Percentiles rank a stretch among this genome's conserved stretches.
These are phyloP conservation scores for Drosophila littoralis DNA, from an alignment of 1,140 invertebrate genomes.

Conservation along the genomic window DNA sequence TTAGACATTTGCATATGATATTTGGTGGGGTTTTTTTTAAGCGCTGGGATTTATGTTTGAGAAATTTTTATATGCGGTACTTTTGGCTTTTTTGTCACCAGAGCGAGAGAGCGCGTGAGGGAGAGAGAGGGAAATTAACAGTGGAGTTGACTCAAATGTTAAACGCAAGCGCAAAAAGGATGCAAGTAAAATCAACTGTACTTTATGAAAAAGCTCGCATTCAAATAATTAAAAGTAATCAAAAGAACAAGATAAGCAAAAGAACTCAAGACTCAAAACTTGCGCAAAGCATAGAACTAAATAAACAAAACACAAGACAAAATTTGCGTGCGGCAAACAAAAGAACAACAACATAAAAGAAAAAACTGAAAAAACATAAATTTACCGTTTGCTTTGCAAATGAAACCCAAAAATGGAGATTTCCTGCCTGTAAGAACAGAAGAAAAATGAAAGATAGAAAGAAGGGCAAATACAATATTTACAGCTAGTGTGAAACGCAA, in stretches of 20 bases:
- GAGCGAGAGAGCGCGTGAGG: neutral
- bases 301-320: constrained; percentile 21
- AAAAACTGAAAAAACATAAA: constrained; percentile 50
- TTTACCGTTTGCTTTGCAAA: constrained; percentile 84
- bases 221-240: constrained; percentile 6
- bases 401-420: constrained; percentile 84
- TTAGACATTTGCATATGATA: constrained; percentile 41
- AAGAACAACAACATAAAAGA: constrained; percentile 35
- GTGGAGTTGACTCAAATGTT: constrained; percentile 17
- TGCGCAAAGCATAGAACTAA: too few species aligned
- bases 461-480: constrained; percentile 50
- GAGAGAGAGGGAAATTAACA: constrained; percentile 2
- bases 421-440: constrained; percentile 83
- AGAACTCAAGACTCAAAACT: constrained; percentile 36
- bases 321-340: constrained; percentile 17
- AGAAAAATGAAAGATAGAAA: constrained; percentile 71
- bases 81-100: constrained; percentile 11
- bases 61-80: constrained; percentile 23
- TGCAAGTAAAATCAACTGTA: neutral
- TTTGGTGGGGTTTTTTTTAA: neutral
- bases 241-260: constrained; percentile 16
- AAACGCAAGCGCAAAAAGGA: neutral
- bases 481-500: constrained; percentile 29
- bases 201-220: neutral
- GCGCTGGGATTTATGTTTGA: constrained; percentile 52